phyloP scores from a whole-genome alignment of 2,113 vertebrate species.

The Mionectes macconnelli region DNA sequence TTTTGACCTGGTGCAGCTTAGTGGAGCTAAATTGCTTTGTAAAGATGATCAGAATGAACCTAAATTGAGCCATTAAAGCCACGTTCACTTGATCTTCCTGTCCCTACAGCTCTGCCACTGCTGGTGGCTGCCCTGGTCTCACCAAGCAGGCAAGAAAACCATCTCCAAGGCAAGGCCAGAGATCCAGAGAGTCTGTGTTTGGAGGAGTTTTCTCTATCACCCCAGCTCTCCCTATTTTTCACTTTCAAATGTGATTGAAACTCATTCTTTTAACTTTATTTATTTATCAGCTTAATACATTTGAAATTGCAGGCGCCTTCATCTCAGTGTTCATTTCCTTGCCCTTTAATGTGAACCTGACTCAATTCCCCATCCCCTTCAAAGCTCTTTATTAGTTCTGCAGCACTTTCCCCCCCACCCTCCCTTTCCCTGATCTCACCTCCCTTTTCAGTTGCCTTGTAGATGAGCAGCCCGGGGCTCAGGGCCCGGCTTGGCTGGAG shows the following conservation, averaged over 20 bases:
- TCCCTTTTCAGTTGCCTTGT: not conserved
- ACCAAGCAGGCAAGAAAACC: not conserved
- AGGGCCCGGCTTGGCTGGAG: not conserved
- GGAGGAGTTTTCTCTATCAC: not conserved
- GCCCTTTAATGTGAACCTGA: conserved; percentile 21
- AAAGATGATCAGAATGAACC: conserved; percentile 41
- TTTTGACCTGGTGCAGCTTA: conserved; percentile 35
- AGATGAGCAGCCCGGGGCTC: not conserved
- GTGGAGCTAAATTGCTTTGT: conserved; percentile 48
- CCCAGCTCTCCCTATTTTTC: not conserved
- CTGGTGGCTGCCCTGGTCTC: not conserved
- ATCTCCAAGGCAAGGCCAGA: not conserved
- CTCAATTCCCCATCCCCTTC: conserved; percentile 35
- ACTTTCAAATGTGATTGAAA: conserved; percentile 22
- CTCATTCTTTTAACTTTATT: conserved; percentile 34
- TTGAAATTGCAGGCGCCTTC: not conserved
- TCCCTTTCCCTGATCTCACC: not conserved
- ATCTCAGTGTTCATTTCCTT: conserved; percentile 32
- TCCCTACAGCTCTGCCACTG: not conserved
- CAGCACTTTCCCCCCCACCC: rapidly evolving
- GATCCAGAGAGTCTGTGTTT: not conserved
- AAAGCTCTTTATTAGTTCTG: not conserved
- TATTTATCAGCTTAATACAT: conserved; percentile 16
- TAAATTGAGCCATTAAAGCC: conserved; percentile 69
- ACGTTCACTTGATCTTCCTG: not conserved